Evolutionary conservation across 1,140 invertebrate species (phyloP), one percentile per base, ranked within the genome.

Genomic region (Pogonomyrmex barbatus): DNA sequence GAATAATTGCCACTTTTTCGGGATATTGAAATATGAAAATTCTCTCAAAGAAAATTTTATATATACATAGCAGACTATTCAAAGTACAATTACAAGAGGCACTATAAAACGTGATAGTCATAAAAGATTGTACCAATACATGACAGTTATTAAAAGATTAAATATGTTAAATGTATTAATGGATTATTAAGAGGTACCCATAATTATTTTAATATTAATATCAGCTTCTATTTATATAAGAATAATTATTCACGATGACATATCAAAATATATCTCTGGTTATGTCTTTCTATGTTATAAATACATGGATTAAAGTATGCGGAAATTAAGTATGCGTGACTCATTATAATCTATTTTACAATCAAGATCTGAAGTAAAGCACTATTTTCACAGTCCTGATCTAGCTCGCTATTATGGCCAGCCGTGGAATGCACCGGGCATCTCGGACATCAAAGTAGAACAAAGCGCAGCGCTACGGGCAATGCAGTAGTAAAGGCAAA

Each of bases 391-490:
- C 45, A 10, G 30, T 65, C 47, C 79, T 84, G 50, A 50, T 71
- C 33, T 33, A 42, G 50, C 62, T 85, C 42, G 36, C 50, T 52
- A 71, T 71, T 73, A 56, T 36, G 70, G 47, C 10, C 30, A 70
- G 42, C 73, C 14, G 42, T 45, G 17, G 10, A 39, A 39, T 24
- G 12, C 4, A 42, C 36, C 33, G 9, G 24, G 68, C 24, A 8
- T 67, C 71, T 24, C 52, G 71, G 39, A 76, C 54, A 54, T 76
- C 71, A 58, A 54, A 58, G 47, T 3, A 42, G 68, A 88, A 88
- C 87, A 86, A 89, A 79, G 87, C 67, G 70, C 54, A 81, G 47
- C 56, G 83, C 75, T 89, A 86, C 54, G 45, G 88, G 82, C 82
- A 12, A 89, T 86, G 75, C 82, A 88, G 75, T 68, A 47, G 75